These are phyloP conservation scores for Platypus cylindrus DNA, from an alignment of 2,888 invertebrate genomes.

Conservation along the genomic window DNA sequence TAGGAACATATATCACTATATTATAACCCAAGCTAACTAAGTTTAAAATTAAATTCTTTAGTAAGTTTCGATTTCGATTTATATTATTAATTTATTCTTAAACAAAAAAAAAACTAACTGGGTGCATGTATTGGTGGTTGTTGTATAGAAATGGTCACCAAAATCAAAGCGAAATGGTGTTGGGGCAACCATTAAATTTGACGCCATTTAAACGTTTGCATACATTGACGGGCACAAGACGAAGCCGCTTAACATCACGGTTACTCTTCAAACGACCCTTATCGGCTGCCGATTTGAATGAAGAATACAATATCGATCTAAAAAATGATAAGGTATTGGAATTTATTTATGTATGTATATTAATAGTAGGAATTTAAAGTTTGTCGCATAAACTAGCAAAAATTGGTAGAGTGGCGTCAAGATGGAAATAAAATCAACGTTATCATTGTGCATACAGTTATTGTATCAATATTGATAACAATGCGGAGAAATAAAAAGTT, in stretches of 20 bases:
- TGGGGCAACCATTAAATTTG: slow-evolving; percentile 26
- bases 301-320: slow-evolving; percentile 3
- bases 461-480: slow-evolving; percentile 4
- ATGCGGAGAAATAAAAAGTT: not conserved
- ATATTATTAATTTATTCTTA: slow-evolving; percentile 2
- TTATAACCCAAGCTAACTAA: no score
- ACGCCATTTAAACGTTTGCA: slow-evolving; percentile 32
- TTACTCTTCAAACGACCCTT: slow-evolving; percentile 25
- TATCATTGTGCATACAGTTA: no score
- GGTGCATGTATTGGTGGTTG: no score
- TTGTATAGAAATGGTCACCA: slow-evolving; percentile 31
- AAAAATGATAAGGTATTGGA: not conserved
- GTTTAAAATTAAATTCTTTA: no score
- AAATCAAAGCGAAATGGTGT: slow-evolving; percentile 31
- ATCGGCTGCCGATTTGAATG: slow-evolving; percentile 17
- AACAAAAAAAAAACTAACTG: slow-evolving; percentile 21
- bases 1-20: no score
- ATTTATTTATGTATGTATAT: no score
- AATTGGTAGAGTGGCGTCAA: no score
- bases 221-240: slow-evolving; percentile 25
- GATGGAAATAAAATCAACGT: no score
- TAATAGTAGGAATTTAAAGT: no score
- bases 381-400: no score
- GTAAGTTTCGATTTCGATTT: not conserved
- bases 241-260: slow-evolving; percentile 29